A percentile compares a stretch with the other conserved stretches of the same genome.
These are phyloP conservation scores for Platycheirus albimanus DNA, from an alignment of 2,888 invertebrate species.

Conservation along the genomic window DNA sequence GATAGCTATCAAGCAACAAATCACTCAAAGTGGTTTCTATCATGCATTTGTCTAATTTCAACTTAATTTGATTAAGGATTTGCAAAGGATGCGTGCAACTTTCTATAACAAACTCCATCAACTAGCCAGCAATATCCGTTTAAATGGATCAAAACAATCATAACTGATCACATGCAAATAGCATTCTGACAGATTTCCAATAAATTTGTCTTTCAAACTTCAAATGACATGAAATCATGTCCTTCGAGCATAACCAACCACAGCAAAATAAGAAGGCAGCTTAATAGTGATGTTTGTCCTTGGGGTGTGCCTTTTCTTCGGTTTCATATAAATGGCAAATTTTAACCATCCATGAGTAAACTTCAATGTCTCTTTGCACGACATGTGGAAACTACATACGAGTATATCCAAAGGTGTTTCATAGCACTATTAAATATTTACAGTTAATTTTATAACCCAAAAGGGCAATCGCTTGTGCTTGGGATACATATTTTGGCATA, in stretches of 20 bases:
- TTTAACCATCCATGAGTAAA: constrained; percentile 29
- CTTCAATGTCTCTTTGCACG: constrained; percentile 52
- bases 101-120: neutral
- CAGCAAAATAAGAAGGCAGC: constrained; percentile 9
- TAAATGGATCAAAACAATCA: constrained; percentile 61
- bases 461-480: constrained; percentile 82
- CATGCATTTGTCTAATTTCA: neutral
- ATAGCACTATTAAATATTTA: constrained; percentile 82
- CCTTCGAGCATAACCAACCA: constrained; percentile 30
- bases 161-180: constrained; percentile 44
- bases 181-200: constrained; percentile 14
- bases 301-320: constrained; percentile 65
- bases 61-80: constrained; percentile 70
- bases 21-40: no score
- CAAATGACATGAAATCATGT: constrained; percentile 74
- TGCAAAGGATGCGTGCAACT: constrained; percentile 58
- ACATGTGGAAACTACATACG: constrained; percentile 52
- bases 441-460: constrained; percentile 81
- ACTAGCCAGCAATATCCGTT: constrained; percentile 1
- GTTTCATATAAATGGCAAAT: constrained; percentile 40
- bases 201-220: constrained; percentile 44
- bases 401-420: constrained; percentile 71
- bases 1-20: no score
- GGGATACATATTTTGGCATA: constrained; percentile 70
- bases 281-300: constrained; percentile 52